Percentiles rank a stretch among this genome's conserved stretches.
phyloP scores from a whole-genome alignment of 1,140 invertebrate species.

The Campoletis sonorensis region DNA sequence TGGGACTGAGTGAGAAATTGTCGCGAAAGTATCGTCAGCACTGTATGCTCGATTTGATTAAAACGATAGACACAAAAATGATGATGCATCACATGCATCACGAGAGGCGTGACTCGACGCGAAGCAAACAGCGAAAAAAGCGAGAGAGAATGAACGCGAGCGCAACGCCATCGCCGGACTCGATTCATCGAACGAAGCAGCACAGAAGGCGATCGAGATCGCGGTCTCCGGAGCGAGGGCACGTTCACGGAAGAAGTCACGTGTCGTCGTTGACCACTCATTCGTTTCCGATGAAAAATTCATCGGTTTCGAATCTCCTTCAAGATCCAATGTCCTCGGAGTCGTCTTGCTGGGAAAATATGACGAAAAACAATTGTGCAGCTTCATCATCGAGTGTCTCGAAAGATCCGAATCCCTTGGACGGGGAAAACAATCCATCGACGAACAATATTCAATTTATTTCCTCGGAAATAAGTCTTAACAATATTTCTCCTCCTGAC shows the following conservation, averaged over 20 bases:
- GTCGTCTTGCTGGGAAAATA: slow-evolving; percentile 21
- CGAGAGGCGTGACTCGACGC: slow-evolving; percentile 52
- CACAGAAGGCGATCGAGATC: slow-evolving; percentile 53
- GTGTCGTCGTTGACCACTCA: slow-evolving; percentile 33
- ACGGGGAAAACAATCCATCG: slow-evolving; percentile 1
- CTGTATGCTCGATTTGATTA: slow-evolving; percentile 70
- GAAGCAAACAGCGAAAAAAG: slow-evolving; percentile 46
- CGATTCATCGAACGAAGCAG: slow-evolving; percentile 43
- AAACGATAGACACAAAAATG: slow-evolving; percentile 70
- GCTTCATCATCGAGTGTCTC: background rate
- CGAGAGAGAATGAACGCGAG: slow-evolving; percentile 48
- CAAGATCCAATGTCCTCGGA: slow-evolving; percentile 21
- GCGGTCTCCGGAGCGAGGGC: slow-evolving; percentile 52
- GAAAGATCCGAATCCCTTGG: background rate
- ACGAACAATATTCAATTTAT: background rate
- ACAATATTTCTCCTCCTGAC: background rate
- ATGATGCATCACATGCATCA: slow-evolving; percentile 56
- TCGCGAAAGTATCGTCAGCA: slow-evolving; percentile 60
- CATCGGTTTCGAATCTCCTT: slow-evolving; percentile 13
- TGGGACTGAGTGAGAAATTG: slow-evolving; percentile 44
- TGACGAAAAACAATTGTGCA: background rate
- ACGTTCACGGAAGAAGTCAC: slow-evolving; percentile 32
- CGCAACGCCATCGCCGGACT: slow-evolving; percentile 56
- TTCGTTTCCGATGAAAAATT: slow-evolving; percentile 33
- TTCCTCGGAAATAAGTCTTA: background rate